Percentiles rank a stretch among this genome's conserved stretches.
Conservation (phyloP, 2,888 invertebrate species). For the Dioctria linearis region DNA sequence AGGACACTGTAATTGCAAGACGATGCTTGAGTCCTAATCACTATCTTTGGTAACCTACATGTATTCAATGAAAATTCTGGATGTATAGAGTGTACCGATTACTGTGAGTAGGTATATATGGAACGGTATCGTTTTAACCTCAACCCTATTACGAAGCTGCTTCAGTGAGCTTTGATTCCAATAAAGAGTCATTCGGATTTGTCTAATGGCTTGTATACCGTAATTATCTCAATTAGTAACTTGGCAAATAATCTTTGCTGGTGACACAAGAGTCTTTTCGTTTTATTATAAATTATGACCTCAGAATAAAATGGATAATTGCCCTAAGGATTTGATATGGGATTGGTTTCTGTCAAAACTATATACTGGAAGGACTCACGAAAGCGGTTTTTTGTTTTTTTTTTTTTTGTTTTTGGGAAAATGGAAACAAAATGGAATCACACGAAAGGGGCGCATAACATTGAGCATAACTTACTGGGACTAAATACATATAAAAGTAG, state of each 20-base stretch:
- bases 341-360: conserved; percentile 41
- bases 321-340: conserved; percentile 25
- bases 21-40: background rate
- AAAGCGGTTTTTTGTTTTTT: background rate
- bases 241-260: conserved; percentile 32
- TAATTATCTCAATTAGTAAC: conserved; percentile 51
- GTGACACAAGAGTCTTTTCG: conserved; percentile 17
- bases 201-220: conserved; percentile 46
- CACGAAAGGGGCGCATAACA: conserved; percentile 22
- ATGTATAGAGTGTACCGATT: background rate
- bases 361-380: background rate
- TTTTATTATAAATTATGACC: conserved; percentile 24
- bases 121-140: conserved; percentile 18
- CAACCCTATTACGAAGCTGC: conserved; percentile 34
- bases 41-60: background rate
- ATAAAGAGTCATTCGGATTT: conserved; percentile 43
- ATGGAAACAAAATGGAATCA: conserved; percentile 26
- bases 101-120: background rate
- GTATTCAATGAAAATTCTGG: background rate
- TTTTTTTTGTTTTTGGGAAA: background rate
- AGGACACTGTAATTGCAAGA: conserved; percentile 18
- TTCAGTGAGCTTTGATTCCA: conserved; percentile 40
- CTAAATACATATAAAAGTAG: background rate
- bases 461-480: background rate
- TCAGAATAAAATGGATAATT: conserved; percentile 49